Base-by-base conservation (phyloP, 2,888 invertebrate genomes). In the Altica lythri region DNA sequence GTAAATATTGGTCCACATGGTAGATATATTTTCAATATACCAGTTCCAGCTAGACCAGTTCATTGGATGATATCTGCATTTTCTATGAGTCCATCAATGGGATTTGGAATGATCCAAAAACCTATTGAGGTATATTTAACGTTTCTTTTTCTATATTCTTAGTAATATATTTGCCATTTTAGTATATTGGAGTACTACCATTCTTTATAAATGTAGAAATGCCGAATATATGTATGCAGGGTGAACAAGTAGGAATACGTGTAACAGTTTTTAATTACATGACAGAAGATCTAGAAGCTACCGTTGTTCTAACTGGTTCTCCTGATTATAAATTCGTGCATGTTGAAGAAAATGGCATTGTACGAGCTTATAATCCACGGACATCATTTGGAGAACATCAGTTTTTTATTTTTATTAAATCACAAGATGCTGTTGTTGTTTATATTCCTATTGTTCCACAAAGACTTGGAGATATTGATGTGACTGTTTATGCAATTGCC, bases 181-280 rank as follows among this genome's bases (percentile, higher is more conserved):
- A 90, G 84, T 95, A 95, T 75, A 86, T 90, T 17, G 95, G 93
- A 9, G 89, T 93, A 0, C 80, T 94, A 29, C 95, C 95, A 10
- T 95, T 97, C 83, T 96, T 90, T 78, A 95, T 96, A 66, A 92
- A 92, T 69, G 90, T 95, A 42, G 96, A 97, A 74, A 93, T 95
- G 80, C 95, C 96, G 0, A 82, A 81, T 0, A 78, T 80, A 22
- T 89, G 91, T 67, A 84, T 89, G 27, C 63, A 61, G 35, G 96
- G 96, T 2, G 96, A 97, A 77, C 95, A 96, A 77, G 83, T 97
- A 25, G 96, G 96, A 6, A 83, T 97, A 19, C 83, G 96, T 18
- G 92, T 95, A 0, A 89, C 91, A 0, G 90, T 97, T 4, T 96
- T 97, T 78, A 97, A 97, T 80, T 95, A 95, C 77, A 89, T 92